These are phyloP conservation scores for Sebastiscus albofasciatus DNA, from an alignment of 2,797 vertebrate genomes.

Conservation along the genomic window DNA sequence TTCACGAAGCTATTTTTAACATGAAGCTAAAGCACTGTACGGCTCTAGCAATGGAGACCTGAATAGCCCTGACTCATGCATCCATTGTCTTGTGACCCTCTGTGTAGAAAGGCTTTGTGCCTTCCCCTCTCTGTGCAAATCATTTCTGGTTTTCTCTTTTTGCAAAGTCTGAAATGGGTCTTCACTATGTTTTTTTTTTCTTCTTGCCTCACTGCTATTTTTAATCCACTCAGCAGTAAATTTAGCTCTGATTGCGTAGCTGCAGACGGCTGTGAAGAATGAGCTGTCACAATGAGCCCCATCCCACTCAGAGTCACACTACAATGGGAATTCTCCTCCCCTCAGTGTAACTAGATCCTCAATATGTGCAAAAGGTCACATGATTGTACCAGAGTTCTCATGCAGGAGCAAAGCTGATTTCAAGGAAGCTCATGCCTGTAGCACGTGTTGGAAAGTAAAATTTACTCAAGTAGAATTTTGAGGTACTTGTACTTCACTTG, in stretches of 20 bases:
- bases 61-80: conserved; percentile 77
- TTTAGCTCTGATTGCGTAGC: conserved; percentile 60
- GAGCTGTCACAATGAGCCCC: conserved; percentile 5
- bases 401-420: conserved; percentile 29
- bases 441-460: not conserved
- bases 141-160: conserved; percentile 66
- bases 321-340: conserved; percentile 56
- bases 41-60: conserved; percentile 61
- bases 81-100: conserved; percentile 62
- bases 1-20: conserved; percentile 75
- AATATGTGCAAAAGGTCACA: conserved; percentile 46
- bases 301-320: conserved; percentile 22
- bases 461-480: not conserved
- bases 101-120: conserved; percentile 69
- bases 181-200: conserved; percentile 12
- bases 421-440: conserved; percentile 21
- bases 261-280: conserved; percentile 17
- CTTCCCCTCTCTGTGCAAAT: conserved; percentile 50
- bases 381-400: conserved; percentile 19
- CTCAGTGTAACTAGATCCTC: conserved; percentile 47
- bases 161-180: conserved; percentile 34
- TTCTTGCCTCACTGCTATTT: conserved; percentile 62
- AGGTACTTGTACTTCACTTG: not conserved
- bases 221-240: conserved; percentile 59
- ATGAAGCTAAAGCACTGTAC: conserved; percentile 67